Percentiles rank a stretch among this genome's conserved stretches.
Evolutionary conservation across 1,140 invertebrate genomes (phyloP).

Genomic region (Portunus trituberculatus): DNA sequence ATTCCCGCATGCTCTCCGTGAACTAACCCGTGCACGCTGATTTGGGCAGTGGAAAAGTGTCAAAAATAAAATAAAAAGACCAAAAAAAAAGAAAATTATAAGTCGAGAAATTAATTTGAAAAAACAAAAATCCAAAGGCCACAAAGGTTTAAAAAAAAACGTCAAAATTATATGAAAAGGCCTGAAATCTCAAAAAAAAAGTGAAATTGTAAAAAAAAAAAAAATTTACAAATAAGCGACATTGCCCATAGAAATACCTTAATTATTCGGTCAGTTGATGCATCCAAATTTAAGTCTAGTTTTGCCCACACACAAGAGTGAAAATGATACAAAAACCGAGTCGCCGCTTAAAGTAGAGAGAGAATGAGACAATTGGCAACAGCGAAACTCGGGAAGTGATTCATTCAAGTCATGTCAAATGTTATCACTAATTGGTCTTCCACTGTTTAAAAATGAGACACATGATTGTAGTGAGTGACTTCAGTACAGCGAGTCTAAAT

Average conservation of each 20-base stretch:
- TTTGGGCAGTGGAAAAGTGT: background rate
- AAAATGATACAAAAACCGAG: background rate
- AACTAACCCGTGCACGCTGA: background rate
- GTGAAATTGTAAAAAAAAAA: no score
- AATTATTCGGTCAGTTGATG: no score
- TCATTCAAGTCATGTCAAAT: background rate
- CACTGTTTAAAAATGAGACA: constrained; percentile 11
- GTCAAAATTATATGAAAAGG: no score
- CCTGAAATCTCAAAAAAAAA: no score
- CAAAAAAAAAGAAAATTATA: no score
- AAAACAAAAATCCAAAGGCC: no score
- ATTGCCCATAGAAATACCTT: no score
- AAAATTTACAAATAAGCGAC: no score
- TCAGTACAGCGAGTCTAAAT: background rate
- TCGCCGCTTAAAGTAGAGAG: background rate
- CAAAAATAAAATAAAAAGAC: background rate
- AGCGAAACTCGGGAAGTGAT: background rate
- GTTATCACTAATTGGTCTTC: background rate
- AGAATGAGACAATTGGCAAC: background rate
- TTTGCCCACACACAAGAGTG: background rate
- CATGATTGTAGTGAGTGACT: background rate
- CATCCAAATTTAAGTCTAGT: background rate
- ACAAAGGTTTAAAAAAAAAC: no score
- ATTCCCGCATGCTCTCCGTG: background rate
- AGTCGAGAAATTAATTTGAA: no score